Evolutionary conservation across 2,113 vertebrate species (phyloP).

Genomic region (Tor tambroides): DNA sequence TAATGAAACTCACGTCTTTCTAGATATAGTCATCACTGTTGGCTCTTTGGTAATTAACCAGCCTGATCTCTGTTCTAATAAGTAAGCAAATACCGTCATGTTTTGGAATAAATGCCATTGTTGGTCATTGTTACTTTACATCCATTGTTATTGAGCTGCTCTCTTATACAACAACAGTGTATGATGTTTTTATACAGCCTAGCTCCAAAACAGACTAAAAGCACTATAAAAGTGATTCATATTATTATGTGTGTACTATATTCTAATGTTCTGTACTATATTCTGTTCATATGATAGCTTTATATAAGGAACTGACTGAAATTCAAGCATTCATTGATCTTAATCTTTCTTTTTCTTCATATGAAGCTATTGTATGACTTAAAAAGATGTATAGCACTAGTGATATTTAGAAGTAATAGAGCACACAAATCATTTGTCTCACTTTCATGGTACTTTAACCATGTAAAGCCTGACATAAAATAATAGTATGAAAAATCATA

Average conservation of each 20-base stretch:
- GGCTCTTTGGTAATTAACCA: slow-evolving; percentile 16
- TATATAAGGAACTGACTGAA: background rate
- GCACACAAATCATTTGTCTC: background rate
- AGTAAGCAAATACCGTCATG: background rate
- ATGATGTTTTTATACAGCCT: background rate
- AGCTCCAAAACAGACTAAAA: background rate
- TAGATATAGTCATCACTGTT: slow-evolving; percentile 36
- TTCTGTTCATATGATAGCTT: background rate
- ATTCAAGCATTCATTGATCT: background rate
- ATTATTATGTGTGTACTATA: background rate
- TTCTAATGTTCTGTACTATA: background rate
- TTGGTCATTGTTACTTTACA: slow-evolving; percentile 17
- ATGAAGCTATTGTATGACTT: background rate
- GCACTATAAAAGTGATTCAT: background rate
- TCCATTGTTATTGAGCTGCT: background rate
- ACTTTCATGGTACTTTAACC: background rate
- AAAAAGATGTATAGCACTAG: background rate
- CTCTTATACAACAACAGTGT: background rate
- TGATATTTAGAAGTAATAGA: background rate
- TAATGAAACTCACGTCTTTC: slow-evolving; percentile 62
- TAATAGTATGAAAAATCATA: background rate
- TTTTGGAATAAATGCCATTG: background rate
- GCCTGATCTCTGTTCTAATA: background rate
- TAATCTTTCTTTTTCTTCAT: background rate
- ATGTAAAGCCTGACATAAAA: background rate